Evolutionary conservation across 2,888 invertebrate species (phyloP).

Genomic region (Smittia sp.): DNA sequence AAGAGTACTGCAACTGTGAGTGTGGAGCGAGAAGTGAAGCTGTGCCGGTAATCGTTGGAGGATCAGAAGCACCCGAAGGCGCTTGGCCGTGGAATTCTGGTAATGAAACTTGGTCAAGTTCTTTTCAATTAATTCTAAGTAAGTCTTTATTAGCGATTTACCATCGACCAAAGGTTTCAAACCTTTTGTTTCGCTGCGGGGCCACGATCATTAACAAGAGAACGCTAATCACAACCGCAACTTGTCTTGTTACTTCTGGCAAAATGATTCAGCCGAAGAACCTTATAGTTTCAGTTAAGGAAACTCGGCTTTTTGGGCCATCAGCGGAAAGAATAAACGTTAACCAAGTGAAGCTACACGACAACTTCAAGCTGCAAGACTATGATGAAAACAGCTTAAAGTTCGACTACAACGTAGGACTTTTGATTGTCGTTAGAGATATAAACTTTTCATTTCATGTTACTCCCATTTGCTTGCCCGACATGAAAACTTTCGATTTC

Average conservation of each 20-base stretch:
- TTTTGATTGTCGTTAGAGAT: not conserved
- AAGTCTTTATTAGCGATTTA: not conserved
- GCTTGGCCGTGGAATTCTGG: conserved; percentile 20
- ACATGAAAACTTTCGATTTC: not conserved
- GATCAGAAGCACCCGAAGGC: not conserved
- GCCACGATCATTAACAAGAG: not conserved
- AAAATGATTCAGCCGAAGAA: not conserved
- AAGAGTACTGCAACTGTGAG: not conserved
- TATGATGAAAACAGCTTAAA: not conserved
- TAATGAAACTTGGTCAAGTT: too few species aligned
- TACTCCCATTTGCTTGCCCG: not conserved
- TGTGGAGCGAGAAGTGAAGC: not conserved
- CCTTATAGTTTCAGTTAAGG: not conserved
- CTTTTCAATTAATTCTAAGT: not conserved
- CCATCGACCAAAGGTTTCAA: not conserved
- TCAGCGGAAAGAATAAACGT: not conserved
- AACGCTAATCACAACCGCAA: conserved; percentile 4
- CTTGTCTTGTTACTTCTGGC: not conserved
- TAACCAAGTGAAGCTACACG: not conserved
- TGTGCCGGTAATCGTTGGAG: not conserved
- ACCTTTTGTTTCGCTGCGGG: not conserved
- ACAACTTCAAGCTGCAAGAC: not conserved
- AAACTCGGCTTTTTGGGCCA: not conserved
- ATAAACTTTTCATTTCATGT: not conserved
- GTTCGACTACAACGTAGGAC: not conserved